Evolutionary conservation across 2,113 vertebrate species (phyloP).

Genomic region (Ailurus styani): DNA sequence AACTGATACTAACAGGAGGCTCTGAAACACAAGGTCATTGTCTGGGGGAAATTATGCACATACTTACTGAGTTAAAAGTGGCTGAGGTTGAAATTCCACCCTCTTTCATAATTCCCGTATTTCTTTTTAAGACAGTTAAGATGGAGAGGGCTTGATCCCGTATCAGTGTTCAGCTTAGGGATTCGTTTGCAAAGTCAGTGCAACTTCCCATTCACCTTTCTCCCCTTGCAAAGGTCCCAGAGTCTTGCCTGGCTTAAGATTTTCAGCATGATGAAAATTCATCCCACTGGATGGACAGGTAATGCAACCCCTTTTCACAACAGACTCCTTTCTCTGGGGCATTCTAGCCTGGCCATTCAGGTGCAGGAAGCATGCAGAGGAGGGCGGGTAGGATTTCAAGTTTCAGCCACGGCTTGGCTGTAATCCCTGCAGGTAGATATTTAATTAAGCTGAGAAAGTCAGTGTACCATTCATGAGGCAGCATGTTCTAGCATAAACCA

Average conservation of each 20-base stretch:
- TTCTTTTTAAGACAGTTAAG: conserved; percentile 31
- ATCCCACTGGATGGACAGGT: conserved; percentile 45
- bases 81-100: not conserved
- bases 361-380: conserved; percentile 56
- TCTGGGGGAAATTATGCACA: not conserved
- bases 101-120: not conserved
- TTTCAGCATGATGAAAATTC: conserved; percentile 15
- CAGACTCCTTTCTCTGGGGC: conserved; percentile 53
- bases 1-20: not conserved
- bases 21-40: not conserved
- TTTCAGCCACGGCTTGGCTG: conserved; percentile 13
- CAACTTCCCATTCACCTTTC: conserved; percentile 42
- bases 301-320: conserved; percentile 49
- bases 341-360: conserved; percentile 61
- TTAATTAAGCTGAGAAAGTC: conserved; percentile 79
- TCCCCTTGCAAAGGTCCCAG: conserved; percentile 36
- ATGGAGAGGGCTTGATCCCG: not conserved
- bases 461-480: conserved; percentile 64
- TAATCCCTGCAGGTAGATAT: conserved; percentile 71
- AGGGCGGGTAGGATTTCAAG: conserved; percentile 68
- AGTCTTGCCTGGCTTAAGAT: conserved; percentile 31
- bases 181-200: conserved; percentile 55
- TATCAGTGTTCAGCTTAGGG: not conserved
- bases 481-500: conserved; percentile 38
- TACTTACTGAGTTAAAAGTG: not conserved